Evolutionary conservation across 1,140 invertebrate species (phyloP), one percentile per base, ranked within the genome.

Genomic region (Drosophila prosaltans): DNA sequence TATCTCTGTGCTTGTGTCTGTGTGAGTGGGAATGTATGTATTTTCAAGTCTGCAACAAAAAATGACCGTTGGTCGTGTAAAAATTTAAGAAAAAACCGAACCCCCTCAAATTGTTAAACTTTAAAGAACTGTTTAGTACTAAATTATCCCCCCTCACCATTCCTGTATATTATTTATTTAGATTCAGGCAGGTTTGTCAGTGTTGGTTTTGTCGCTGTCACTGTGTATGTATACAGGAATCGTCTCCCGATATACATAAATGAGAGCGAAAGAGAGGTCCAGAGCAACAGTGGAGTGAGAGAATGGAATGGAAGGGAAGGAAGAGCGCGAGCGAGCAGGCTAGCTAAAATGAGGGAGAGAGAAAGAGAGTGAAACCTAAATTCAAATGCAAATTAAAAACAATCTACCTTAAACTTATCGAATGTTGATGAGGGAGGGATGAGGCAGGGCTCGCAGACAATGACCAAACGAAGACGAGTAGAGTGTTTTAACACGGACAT

Each of bases 161-260:
- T 26, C 45, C 21, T 26, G 21, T 10, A 26, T 9, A 51, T 51
- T 10, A 51, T 51, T 51, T 7, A 51, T 26, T 26, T 26, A 26
- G 45, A 51, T 26, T 51, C 8, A 26, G 21, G 5, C 9, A 26
- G 45, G 45, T 48, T 48, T 48, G 58, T 62, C 26, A 54, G 62
- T 58, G 62, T 71, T 64, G 72, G 61, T 68, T 36, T 59, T 39
- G 57, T 59, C 61, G 61, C 28, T 48, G 28, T 59, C 58, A 43
- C 43, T 59, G 64, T 79, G 69, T 83, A 81, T 83, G 80, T 83
- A 83, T 83, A 81, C 80, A 79, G 75, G 78, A 83, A 79, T 63
- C 58, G 65, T 71, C 51, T 51, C 43, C 51, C 32, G 43, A 40
- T 58, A 64, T 73, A 64, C 32, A 64, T 64, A 59, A 26, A 43